Conservation (phyloP, 2,797 vertebrate genomes). For the Malurus leucopterus region DNA sequence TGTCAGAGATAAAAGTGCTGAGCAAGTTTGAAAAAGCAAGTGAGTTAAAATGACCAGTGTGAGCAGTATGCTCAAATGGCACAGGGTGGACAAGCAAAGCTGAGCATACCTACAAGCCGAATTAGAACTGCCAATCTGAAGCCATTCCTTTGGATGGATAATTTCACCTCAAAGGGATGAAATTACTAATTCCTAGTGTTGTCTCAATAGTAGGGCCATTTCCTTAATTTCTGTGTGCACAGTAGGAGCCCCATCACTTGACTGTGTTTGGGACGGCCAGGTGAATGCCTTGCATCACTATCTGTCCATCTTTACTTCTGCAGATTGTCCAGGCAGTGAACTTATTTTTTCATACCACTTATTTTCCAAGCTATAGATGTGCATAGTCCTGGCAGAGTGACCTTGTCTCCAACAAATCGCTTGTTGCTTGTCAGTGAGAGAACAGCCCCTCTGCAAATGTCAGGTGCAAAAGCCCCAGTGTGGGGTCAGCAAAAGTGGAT, state of each 20-base stretch:
- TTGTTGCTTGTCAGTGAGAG: rapidly evolving
- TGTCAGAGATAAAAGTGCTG: neutral
- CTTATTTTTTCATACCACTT: neutral
- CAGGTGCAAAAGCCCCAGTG: neutral
- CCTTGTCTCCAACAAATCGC: neutral
- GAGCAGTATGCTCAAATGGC: neutral
- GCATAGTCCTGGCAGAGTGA: rapidly evolving
- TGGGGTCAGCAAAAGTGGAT: neutral
- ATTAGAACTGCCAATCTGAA: neutral
- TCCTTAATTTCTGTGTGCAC: neutral
- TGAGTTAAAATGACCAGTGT: neutral
- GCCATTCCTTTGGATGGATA: neutral
- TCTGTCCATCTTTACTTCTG: neutral
- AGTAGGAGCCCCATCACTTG: neutral
- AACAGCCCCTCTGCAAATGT: neutral
- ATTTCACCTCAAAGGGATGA: neutral
- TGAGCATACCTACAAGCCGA: neutral
- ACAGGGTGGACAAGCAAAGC: neutral
- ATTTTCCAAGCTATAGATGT: neutral
- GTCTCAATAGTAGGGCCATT: neutral
- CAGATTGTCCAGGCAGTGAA: neutral
- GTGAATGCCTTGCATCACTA: neutral
- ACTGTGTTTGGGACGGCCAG: neutral
- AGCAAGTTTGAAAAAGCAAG: neutral
- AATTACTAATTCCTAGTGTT: neutral